Conservation (phyloP, 1,140 invertebrate species). For the Drosophila nigromelanica region DNA sequence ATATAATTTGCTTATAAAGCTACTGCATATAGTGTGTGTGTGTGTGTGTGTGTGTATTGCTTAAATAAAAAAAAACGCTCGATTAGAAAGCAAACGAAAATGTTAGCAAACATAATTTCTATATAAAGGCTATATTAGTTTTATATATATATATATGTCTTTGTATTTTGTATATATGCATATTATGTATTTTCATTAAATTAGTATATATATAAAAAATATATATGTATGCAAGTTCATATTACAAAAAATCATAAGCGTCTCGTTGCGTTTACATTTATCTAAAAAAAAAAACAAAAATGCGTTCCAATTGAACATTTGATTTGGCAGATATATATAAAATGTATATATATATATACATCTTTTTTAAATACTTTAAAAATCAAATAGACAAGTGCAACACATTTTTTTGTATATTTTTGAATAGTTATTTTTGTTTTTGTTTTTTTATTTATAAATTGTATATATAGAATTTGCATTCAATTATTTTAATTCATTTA, state of each 20-base stretch:
- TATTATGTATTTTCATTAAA: conserved; percentile 34
- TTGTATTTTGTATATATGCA: conserved; percentile 41
- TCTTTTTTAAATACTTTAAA: conserved; percentile 1
- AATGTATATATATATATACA: conserved; percentile 10
- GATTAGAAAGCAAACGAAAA: conserved; percentile 41
- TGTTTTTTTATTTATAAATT: conserved; percentile 24
- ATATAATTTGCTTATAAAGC: conserved; percentile 66
- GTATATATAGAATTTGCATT: conserved; percentile 2
- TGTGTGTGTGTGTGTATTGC: conserved; percentile 61
- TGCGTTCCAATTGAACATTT: conserved; percentile 8
- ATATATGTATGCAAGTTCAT: conserved; percentile 41
- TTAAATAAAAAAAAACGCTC: conserved; percentile 33
- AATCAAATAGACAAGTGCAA: conserved; percentile 13
- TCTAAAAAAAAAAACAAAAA: conserved; percentile 17
- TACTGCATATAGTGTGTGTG: conserved; percentile 56
- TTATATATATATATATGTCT: conserved; percentile 31
- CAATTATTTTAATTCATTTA: conserved; percentile 12
- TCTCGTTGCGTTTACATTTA: conserved; percentile 72
- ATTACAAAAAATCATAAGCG: conserved; percentile 73
- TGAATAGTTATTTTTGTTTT: conserved; percentile 1
- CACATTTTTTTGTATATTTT: neutral
- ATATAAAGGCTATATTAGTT: conserved; percentile 36
- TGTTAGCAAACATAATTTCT: conserved; percentile 52
- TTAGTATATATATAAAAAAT: conserved; percentile 40
- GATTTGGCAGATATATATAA: neutral